phyloP scores from a whole-genome alignment of 2,888 invertebrate genomes.

The Eurytoma adleriae region DNA sequence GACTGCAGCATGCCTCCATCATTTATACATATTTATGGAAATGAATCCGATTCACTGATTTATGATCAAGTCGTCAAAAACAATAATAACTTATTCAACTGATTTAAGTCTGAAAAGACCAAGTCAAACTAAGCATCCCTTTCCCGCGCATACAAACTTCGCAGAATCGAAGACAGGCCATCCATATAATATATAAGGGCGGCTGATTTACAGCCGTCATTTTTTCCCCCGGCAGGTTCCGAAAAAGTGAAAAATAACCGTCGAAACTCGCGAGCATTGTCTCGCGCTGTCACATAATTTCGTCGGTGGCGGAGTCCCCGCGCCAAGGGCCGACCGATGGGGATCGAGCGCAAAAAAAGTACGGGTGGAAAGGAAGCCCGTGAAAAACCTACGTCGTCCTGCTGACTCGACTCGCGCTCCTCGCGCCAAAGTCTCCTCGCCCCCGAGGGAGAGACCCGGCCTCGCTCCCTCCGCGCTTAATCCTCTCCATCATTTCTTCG shows the following conservation, averaged over 20 bases:
- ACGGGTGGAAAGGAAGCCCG: not conserved
- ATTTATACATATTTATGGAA: no score
- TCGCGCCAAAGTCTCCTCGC: conserved; percentile 28
- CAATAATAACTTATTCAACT: no score
- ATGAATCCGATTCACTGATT: no score
- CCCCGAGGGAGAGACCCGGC: not conserved
- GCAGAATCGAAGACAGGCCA: no score
- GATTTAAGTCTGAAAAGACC: no score
- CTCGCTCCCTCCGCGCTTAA: conserved; percentile 59
- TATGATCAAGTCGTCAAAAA: no score
- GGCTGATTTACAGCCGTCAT: no score
- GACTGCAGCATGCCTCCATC: no score
- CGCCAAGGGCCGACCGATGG: conserved; percentile 38
- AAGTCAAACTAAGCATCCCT: no score
- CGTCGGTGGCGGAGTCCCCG: conserved; percentile 12
- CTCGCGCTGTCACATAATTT: conserved; percentile 50
- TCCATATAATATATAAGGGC: no score
- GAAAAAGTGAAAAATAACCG: conserved; percentile 5
- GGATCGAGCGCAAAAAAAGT: not conserved
- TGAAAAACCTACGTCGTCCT: conserved; percentile 42
- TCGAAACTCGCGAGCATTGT: conserved; percentile 28
- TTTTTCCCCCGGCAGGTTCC: no score
- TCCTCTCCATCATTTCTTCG: conserved; percentile 72
- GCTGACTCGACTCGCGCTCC: conserved; percentile 61
- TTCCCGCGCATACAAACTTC: no score